Conservation (phyloP, 2,113 vertebrate species). For the Sitta europaea region DNA sequence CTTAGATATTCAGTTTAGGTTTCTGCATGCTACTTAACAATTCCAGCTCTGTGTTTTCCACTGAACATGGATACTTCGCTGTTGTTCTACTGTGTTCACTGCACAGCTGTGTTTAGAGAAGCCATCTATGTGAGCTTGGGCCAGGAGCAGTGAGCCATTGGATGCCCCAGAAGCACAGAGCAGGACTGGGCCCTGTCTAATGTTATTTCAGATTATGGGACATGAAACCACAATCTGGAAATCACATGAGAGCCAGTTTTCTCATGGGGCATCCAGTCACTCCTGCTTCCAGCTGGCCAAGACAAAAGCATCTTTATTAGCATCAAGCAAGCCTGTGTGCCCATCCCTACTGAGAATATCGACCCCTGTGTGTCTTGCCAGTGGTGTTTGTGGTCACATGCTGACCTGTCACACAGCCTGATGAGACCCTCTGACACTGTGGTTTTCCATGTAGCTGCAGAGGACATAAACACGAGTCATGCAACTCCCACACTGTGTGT, state of each 20-base stretch:
- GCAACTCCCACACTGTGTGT: background rate
- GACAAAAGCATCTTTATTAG: conserved; percentile 38
- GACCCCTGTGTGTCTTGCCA: background rate
- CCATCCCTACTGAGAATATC: background rate
- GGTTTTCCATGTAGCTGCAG: background rate
- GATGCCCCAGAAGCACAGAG: background rate
- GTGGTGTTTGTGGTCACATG: conserved; percentile 12
- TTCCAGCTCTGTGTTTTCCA: background rate
- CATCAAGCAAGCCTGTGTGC: background rate
- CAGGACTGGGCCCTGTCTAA: background rate
- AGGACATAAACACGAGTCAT: background rate
- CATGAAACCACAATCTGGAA: background rate
- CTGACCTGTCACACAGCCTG: conserved; percentile 6
- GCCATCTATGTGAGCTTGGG: background rate
- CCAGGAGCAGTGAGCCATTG: background rate
- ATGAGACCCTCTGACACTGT: background rate
- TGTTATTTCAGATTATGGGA: background rate
- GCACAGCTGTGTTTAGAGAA: background rate
- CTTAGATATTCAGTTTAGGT: background rate
- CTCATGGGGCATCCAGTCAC: background rate
- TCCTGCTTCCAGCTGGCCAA: conserved; percentile 9
- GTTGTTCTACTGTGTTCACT: background rate
- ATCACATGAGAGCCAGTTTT: conserved; percentile 9
- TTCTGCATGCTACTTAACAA: background rate
- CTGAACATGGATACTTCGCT: rapidly evolving